Evolutionary conservation across 2,797 vertebrate genomes (phyloP), one percentile per base, ranked within the genome.

Genomic region (Notolabrus celidotus): DNA sequence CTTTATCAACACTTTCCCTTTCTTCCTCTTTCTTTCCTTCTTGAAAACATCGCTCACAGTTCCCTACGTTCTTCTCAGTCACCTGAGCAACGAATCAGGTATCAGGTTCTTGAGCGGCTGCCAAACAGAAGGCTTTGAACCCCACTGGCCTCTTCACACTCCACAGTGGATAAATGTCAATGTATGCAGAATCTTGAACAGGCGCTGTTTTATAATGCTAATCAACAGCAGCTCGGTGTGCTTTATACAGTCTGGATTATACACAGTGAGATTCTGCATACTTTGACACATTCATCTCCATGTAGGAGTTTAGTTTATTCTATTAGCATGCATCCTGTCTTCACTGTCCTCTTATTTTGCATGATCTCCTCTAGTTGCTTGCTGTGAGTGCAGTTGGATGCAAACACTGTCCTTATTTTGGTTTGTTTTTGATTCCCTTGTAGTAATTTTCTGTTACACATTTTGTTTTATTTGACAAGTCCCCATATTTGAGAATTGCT

Each of bases 71-170:
- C 92, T 94, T 70, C 94, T 97, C 96, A 98, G 96, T 95, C 97
- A 98, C 91, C 94, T 99, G 95, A 97, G 95, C 96, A 95, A 92
- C 95, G 97, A 98, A 95, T 96, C 97, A 99, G 97, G 97, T 99
- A 99, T 92, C 90, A 16, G 82, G 83, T 72, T 75, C 71, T 71
- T 49, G 58, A 83, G 78, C 77, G 52, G 79, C 79, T 80, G 57
- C 45, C 76, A 71, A 50, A 67, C 67, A 45, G 68, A 67, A 71
- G 29, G 68, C 58, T 84, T 84, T 73, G 74, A 84, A 67, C 72
- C 75, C 77, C 34, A 64, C 14, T 36, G 53, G 68, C 71, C 75
- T 79, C 14, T 23, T 27, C n/a, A 41, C 71, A 11, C 46, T 67
- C 68, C 49, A 39, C 76, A 73, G 58, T 23, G 67, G 83, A 85